phyloP scores from a whole-genome alignment of 2,797 vertebrate genomes.

The Hemitrygon akajei region DNA sequence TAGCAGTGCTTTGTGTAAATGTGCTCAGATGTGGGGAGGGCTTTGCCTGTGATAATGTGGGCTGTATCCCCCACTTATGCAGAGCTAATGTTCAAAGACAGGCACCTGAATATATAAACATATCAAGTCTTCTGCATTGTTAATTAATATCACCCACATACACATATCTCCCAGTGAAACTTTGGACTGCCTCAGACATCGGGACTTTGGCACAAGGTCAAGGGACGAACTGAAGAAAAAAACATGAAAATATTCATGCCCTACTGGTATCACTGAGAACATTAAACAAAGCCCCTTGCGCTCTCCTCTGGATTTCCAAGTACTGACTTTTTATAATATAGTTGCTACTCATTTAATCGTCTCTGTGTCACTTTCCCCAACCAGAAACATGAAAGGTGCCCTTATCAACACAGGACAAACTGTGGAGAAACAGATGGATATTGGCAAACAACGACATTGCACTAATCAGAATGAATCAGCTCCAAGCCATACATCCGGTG shows the following conservation, averaged over 20 bases:
- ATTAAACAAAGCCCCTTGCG: not conserved
- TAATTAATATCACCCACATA: not conserved
- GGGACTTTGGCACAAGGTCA: not conserved
- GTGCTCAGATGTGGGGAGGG: too few relatives aligned
- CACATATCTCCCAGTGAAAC: too few relatives aligned
- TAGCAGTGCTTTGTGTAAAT: too few relatives aligned
- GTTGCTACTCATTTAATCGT: not conserved
- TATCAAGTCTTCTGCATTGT: not conserved
- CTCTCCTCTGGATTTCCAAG: not conserved
- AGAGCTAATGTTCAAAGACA: too few relatives aligned
- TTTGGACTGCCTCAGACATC: not conserved
- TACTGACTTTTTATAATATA: not conserved
- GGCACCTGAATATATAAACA: not conserved
- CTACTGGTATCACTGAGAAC: not conserved
- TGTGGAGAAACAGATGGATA: constrained; percentile 34
- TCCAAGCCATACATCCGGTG: constrained; percentile 21
- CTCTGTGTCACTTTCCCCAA: not conserved
- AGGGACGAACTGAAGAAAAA: not conserved
- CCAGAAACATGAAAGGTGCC: not conserved
- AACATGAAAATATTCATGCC: too few relatives aligned
- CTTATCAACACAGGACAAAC: constrained; percentile 39
- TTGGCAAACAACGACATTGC: constrained; percentile 37
- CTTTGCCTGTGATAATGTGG: too few relatives aligned
- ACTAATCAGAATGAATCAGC: constrained; percentile 39
- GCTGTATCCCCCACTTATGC: too few relatives aligned